phyloP scores from a whole-genome alignment of 2,888 invertebrate species.

The Vannuccia rotundouncinata region DNA sequence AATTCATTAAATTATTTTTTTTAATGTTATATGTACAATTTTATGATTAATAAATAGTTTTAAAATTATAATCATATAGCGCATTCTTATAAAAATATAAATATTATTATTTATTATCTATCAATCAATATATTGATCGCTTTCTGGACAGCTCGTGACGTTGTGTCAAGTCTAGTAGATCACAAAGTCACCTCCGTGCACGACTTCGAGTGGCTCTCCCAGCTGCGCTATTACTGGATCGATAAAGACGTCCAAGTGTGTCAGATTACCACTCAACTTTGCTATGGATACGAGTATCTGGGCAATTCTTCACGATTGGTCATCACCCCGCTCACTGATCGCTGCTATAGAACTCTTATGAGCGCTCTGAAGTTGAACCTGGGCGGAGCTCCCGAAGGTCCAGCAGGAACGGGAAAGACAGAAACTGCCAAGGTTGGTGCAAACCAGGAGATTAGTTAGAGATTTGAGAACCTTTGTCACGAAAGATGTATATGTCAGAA shows the following conservation, averaged over 20 bases:
- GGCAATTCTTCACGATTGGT: constrained; percentile 80
- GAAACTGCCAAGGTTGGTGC: constrained; percentile 90
- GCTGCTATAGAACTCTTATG: constrained; percentile 85
- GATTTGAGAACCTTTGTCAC: no score
- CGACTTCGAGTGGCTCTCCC: constrained; percentile 86
- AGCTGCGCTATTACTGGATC: constrained; percentile 75
- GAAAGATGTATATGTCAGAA: no score
- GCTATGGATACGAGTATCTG: constrained; percentile 70
- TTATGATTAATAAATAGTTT: no score
- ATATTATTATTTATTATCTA: no score
- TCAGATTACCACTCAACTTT: constrained; percentile 57
- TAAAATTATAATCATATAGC: no score
- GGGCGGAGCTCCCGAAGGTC: constrained; percentile 85
- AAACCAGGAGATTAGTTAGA: no score
- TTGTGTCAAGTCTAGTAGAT: constrained; percentile 67
- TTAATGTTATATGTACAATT: no score
- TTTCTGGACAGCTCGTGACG: constrained; percentile 67
- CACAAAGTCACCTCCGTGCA: constrained; percentile 61
- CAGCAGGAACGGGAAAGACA: constrained; percentile 86
- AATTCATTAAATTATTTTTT: no score
- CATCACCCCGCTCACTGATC: constrained; percentile 83
- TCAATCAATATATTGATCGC: neutral
- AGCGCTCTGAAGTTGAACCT: constrained; percentile 81
- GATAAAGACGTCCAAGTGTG: constrained; percentile 60
- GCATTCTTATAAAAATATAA: no score